Evolutionary conservation across 2,797 vertebrate species (phyloP).

Genomic region (Pseudocheirus occidentalis): DNA sequence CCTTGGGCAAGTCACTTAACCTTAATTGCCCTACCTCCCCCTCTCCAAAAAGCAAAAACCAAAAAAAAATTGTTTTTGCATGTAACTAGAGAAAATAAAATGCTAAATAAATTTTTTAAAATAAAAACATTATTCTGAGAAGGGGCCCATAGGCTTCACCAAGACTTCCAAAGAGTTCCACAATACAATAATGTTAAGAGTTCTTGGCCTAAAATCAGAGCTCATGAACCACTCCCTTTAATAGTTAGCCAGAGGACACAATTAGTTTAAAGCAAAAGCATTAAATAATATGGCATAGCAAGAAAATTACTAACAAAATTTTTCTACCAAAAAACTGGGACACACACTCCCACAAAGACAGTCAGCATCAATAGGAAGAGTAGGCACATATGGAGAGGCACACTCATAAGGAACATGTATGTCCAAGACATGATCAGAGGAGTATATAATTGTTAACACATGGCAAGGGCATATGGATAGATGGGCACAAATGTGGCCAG

Average conservation of each 20-base stretch:
- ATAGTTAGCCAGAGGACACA: not conserved
- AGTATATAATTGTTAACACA: not conserved
- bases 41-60: no score
- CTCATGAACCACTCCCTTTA: no score
- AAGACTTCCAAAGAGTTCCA: not conserved
- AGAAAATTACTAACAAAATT: not conserved
- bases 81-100: no score
- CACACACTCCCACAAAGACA: not conserved
- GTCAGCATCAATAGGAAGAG: not conserved
- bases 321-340: not conserved
- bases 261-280: not conserved
- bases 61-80: no score
- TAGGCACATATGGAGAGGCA: not conserved
- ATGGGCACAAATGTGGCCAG: not conserved
- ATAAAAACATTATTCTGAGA: not conserved
- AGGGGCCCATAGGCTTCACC: not conserved
- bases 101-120: no score
- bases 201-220: not conserved
- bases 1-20: no score
- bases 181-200: not conserved
- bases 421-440: not conserved
- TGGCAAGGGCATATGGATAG: not conserved
- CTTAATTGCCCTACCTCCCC: no score
- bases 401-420: not conserved
- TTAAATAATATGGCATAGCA: not conserved